Evolutionary conservation across 2,797 vertebrate genomes (phyloP), one percentile per base, ranked within the genome.

Genomic region (Hypotaenidia philippensis): DNA sequence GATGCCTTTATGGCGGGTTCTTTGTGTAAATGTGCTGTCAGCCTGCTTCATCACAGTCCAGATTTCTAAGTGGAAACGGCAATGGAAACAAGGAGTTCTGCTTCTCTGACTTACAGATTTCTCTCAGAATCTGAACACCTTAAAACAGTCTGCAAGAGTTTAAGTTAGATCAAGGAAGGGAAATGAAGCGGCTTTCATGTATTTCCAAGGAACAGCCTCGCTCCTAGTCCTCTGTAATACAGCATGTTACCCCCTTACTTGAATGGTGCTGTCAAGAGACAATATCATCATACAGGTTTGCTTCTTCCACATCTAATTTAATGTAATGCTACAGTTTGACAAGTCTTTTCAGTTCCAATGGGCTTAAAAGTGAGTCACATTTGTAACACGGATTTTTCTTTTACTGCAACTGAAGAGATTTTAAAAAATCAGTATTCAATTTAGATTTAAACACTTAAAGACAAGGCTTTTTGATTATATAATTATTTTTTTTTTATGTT

Each of bases 241-340:
- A 69, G 57, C 36, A 79, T 61, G 64, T 87, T 40, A 36, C 66
- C 68, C 76, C 14, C 32, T 90, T 66, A 80, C 44, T 83, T 55
- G 64, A 38, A 32, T 56, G 1, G 3, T 57, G 53, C 68, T 83
- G 27, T 92, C 74, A 91, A 79, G 85, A 96, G 66, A 94, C 52
- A 82, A 57, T 71, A 80, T 63, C 68, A 90, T 38, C 69, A 55
- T 93, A 89, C 76, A 63, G 84, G 57, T 65, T 80, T 65, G 47
- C 60, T 93, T 95, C 80, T 94, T 92, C 71, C 64, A 76, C 60
- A 81, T 84, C 83, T 93, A 70, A 94, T 96, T 96, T 96, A 96
- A 94, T 92, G 64, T 82, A 91, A 96, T 44, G 45, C 87, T 94
- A 69, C 69, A 88, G 27, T 91, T 87, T 69, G 79, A 93, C 76